Evolutionary conservation across 2,888 invertebrate species (phyloP), one percentile per base, ranked within the genome.

Genomic region (Spodoptera exigua): DNA sequence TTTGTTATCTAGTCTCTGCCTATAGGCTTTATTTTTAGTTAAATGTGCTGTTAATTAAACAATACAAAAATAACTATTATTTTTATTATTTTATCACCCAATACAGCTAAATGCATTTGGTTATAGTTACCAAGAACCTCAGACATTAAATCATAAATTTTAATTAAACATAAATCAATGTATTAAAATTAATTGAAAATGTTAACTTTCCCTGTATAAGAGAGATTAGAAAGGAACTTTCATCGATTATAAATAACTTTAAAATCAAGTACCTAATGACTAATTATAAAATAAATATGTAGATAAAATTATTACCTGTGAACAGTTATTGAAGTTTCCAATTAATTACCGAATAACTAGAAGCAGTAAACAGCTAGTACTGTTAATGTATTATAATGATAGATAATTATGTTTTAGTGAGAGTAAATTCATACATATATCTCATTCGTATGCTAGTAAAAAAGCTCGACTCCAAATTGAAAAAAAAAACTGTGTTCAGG

Each of bases 91-190:
- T 5, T 9, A 27, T 27, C 41, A 32, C 17, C 12, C 13, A 12
- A 3, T 13, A 21, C 9, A 12, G 40, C 12, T 16, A n/a, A 27
- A 40, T 46, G 53, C 48, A 46, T 17, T 40, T 41, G 13, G 63
- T 51, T 16, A 14, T 7, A 10, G 39, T 46, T 54, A 43, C 34
- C 37, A 12, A 47, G n/a, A 41, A 51, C 52, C 21, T 27, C 7
- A 27, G 46, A 35, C 44, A 18, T 16, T 12, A 46, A 43, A 43
- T 18, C 35, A 55, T 51, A 44, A 46, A 58, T 0, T 47, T 58
- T 54, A 37, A 68, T 68, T 58, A 66, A 68, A 43, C 35, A 2
- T 37, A 49, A 40, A 68, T 58, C 37, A 43, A 35, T 34, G 45
- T 45, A 58, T 44, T 40, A 54, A 52, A 44, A 61, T 69, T 48